Conservation (phyloP, 2,888 invertebrate genomes). For the Patella ulyssiponensis region DNA sequence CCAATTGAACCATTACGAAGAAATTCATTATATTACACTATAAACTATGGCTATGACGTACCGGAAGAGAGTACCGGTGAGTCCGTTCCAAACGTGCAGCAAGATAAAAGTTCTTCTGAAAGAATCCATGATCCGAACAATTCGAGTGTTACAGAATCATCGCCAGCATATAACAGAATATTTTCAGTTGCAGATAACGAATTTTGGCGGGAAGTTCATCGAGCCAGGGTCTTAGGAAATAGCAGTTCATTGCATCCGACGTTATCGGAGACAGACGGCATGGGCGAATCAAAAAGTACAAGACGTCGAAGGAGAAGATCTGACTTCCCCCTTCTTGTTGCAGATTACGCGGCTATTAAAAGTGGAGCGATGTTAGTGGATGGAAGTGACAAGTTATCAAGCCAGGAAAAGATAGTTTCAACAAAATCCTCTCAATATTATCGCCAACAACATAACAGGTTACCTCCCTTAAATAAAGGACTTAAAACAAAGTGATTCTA, state of each 20-base stretch:
- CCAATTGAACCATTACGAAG: not conserved
- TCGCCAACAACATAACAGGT: too few relatives aligned
- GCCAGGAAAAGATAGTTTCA: too few relatives aligned
- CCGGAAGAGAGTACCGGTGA: not conserved
- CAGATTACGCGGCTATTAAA: not conserved
- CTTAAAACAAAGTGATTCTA: too few relatives aligned
- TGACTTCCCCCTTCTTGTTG: not conserved
- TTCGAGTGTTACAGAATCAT: not conserved
- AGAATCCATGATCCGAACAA: not conserved
- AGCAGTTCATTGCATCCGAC: too few relatives aligned
- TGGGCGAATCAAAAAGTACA: not conserved
- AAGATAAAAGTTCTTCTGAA: too few relatives aligned
- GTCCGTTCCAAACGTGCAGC: not conserved
- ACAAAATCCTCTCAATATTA: too few relatives aligned
- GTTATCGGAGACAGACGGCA: not conserved
- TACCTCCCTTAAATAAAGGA: too few relatives aligned
- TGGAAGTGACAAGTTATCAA: not conserved
- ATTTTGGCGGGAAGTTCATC: slow-evolving; percentile 1
- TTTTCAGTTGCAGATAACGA: not conserved
- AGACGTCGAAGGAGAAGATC: not conserved
- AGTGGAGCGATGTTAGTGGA: not conserved
- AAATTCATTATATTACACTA: not conserved
- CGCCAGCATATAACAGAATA: not conserved
- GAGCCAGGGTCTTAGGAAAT: not conserved
- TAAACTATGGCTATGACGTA: slow-evolving; percentile 2